Evolutionary conservation across 2,888 invertebrate genomes (phyloP).

Genomic region (Drosophila austrosaltans): DNA sequence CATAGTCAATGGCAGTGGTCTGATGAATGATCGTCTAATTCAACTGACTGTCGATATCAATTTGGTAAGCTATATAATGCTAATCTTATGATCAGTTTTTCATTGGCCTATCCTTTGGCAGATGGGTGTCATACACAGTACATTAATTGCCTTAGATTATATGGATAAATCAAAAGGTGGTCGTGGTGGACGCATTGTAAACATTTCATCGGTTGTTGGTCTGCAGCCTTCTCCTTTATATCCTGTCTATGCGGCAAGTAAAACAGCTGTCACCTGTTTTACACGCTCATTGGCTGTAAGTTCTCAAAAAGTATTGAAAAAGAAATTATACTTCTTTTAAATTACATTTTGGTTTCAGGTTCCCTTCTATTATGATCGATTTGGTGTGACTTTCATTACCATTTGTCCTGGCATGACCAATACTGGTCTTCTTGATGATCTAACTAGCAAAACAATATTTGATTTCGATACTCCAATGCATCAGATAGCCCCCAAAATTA

Average conservation of each 20-base stretch:
- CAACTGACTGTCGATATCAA: conserved; percentile 80
- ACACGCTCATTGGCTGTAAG: conserved; percentile 80
- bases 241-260: conserved; percentile 82
- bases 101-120: conserved; percentile 44
- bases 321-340: neutral
- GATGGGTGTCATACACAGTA: conserved; percentile 83
- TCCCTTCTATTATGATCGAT: conserved; percentile 51
- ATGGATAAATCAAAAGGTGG: conserved; percentile 83
- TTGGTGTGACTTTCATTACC: conserved; percentile 70
- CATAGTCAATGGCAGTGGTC: conserved; percentile 79
- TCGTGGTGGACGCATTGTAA: conserved; percentile 81
- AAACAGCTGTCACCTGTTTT: conserved; percentile 82
- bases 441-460: conserved; percentile 64
- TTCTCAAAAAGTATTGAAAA: neutral
- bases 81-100: neutral
- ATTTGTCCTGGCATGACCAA: conserved; percentile 75
- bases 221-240: conserved; percentile 62
- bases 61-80: conserved; percentile 83
- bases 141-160: conserved; percentile 79
- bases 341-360: conserved; percentile 40
- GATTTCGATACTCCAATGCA: conserved; percentile 41
- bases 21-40: conserved; percentile 73
- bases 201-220: conserved; percentile 82
- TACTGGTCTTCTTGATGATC: conserved; percentile 59
- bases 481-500: conserved; percentile 39